Evolutionary conservation across 2,113 vertebrate genomes (phyloP).

Genomic region (Nibea albiflora): DNA sequence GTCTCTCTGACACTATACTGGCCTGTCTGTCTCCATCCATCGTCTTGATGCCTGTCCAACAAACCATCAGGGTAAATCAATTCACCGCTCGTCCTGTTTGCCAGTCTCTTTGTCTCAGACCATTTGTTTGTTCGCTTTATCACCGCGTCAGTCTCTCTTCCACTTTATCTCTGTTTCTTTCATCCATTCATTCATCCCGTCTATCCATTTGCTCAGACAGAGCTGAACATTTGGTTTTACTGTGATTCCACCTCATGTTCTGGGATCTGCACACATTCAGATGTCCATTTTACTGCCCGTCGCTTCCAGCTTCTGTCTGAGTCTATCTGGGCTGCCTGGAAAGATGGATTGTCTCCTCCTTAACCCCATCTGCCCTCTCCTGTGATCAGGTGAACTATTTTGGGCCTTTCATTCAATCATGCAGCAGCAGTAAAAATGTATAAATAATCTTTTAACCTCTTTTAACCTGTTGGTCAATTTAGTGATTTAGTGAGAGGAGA

Average conservation of each 20-base stretch:
- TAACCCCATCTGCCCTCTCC: constrained; percentile 76
- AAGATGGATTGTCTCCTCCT: constrained; percentile 85
- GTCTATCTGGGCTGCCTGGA: constrained; percentile 86
- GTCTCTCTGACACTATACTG: constrained; percentile 29
- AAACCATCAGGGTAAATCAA: constrained; percentile 65
- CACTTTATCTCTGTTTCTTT: constrained; percentile 64
- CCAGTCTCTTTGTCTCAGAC: constrained; percentile 62
- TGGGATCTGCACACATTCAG: constrained; percentile 20
- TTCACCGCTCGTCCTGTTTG: constrained; percentile 60
- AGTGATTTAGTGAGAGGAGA: constrained; percentile 46
- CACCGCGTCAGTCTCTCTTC: constrained; percentile 59
- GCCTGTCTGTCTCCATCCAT: constrained; percentile 65
- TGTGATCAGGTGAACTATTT: constrained; percentile 1
- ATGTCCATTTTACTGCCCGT: constrained; percentile 1
- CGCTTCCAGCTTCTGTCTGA: not conserved
- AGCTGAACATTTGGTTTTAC: constrained; percentile 31
- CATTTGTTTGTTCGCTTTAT: constrained; percentile 75
- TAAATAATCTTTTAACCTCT: constrained; percentile 89
- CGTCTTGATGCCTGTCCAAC: constrained; percentile 61
- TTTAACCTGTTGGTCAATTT: constrained; percentile 80
- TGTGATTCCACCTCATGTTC: constrained; percentile 21
- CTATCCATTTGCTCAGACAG: constrained; percentile 28
- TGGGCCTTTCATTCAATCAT: constrained; percentile 82
- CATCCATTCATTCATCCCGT: constrained; percentile 23
- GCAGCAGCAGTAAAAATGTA: constrained; percentile 88